A percentile compares a stretch with the other conserved stretches of the same genome.
These are phyloP conservation scores for Malthinus seriepunctatus DNA, from an alignment of 2,888 invertebrate genomes.

Conservation along the genomic window DNA sequence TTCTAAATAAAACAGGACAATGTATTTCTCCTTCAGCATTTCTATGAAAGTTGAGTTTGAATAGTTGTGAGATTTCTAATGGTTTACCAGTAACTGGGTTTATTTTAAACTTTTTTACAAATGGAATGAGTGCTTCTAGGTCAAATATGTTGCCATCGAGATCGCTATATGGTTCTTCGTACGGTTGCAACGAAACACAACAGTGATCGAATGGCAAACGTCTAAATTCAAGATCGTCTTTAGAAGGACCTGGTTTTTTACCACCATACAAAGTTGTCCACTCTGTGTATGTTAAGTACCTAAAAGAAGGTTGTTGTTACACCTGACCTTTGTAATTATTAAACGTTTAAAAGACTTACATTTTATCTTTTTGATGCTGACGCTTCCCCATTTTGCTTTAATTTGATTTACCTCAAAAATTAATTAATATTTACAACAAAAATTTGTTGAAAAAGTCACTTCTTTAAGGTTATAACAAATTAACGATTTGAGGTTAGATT, in stretches of 20 bases:
- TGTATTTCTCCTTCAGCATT: conserved; percentile 84
- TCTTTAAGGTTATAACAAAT: not conserved
- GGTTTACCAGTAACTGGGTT: conserved; percentile 95
- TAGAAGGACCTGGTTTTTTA: conserved; percentile 69
- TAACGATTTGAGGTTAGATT: not conserved
- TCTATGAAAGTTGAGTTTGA: conserved; percentile 86
- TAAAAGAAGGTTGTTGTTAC: conserved; percentile 42
- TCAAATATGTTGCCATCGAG: conserved; percentile 92
- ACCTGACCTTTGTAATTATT: not conserved
- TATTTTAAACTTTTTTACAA: conserved; percentile 86
- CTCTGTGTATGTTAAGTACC: conserved; percentile 86
- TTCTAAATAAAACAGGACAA: conserved; percentile 92
- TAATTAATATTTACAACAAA: too few species aligned
- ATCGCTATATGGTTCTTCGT: conserved; percentile 90
- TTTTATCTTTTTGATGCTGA: conserved; percentile 94
- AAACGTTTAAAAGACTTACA: conserved; percentile 63
- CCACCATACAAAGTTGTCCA: conserved; percentile 91
- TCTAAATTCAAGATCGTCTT: conserved; percentile 81
- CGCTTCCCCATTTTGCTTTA: conserved; percentile 82
- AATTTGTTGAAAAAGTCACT: too few species aligned
- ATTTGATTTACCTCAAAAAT: not conserved
- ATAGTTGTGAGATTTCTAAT: conserved; percentile 77
- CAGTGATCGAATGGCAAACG: conserved; percentile 93
- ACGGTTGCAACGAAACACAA: conserved; percentile 88
- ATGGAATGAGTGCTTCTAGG: conserved; percentile 81